Evolutionary conservation across 2,888 invertebrate species (phyloP).

Genomic region (Ennomos quercinarius): DNA sequence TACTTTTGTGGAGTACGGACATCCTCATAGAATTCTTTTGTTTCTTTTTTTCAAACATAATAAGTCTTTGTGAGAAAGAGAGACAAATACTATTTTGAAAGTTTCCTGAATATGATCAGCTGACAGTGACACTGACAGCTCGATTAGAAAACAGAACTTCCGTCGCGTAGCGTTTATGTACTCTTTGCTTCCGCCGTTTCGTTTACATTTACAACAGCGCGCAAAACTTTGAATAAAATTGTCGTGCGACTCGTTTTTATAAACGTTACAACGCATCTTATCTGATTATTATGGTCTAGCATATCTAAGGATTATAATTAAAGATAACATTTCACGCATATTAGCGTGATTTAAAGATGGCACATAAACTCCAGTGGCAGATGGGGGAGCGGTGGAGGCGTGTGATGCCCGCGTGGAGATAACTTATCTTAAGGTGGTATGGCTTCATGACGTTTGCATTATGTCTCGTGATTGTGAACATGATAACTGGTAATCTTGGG

Average conservation of each 20-base stretch:
- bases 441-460: no score
- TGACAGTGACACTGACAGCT: constrained; percentile 30
- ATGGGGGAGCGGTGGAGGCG: constrained; percentile 6
- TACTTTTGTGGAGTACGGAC: constrained; percentile 12
- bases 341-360: constrained; percentile 14
- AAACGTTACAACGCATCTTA: constrained; percentile 21
- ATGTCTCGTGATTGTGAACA: constrained; percentile 1
- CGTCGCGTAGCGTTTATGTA: no score
- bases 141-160: constrained; percentile 12
- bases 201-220: constrained; percentile 49
- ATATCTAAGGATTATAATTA: constrained; percentile 7
- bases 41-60: constrained; percentile 37
- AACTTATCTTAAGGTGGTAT: constrained; percentile 5
- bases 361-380: constrained; percentile 1
- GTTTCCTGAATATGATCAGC: constrained; percentile 35
- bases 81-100: constrained; percentile 42
- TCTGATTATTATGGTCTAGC: constrained; percentile 25
- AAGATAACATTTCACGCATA: constrained; percentile 27
- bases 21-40: constrained; percentile 23
- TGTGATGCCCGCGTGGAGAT: constrained; percentile 20
- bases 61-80: constrained; percentile 46
- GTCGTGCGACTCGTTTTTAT: constrained; percentile 32
- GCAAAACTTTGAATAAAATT: constrained; percentile 43
- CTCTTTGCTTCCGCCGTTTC: no score
- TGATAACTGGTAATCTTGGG: neutral